Base-by-base conservation (phyloP, 2,797 vertebrate genomes). In the Cossypha dichroa region DNA sequence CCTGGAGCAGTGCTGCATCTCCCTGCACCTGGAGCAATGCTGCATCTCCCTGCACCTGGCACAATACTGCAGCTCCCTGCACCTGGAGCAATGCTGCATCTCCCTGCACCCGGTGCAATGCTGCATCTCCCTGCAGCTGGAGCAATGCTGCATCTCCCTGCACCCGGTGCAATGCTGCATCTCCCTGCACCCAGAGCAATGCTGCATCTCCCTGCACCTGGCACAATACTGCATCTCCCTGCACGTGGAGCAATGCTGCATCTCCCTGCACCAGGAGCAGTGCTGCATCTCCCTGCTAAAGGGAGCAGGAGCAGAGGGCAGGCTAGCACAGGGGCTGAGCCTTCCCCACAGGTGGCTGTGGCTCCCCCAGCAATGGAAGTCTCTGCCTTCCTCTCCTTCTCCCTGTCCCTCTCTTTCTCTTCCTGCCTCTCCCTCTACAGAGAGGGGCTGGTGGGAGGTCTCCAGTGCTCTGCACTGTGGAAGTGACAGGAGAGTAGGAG, bases 381-480 rank as follows among this genome's bases (percentile, higher is more conserved):
- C 64, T 84, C 31, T 25, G 31, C 69, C 23, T 40, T 21, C 45
- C 16, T 41, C 36, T 33, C 56, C 46, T 29, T 64, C 13, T 51
- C 25, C 26, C 11, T 31, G 16, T 22, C n/a, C 11, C 31, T 33
- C 38, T 56, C 33, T 34, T 10, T 29, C 41, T 52, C 25, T 22
- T 26, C 13, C 76, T 68, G n/a, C 36, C 46, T 34, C 6, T 58
- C 29, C 6, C 21, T 43, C 22, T 58, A 20, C 52, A 15, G 31
- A 60, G 19, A 9, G 26, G 49, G 77, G 20, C 54, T 76, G 43
- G 2, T 6, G 29, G 33, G n/a, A 73, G 33, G 45, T 59, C 52
- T 36, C 49, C 6, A 4, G 5, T 0, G 0, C 33, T 78, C 29
- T 51, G 38, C 58, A 15, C 34, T 45, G 48, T 40, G 29, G n/a